phyloP scores from a whole-genome alignment of 2,113 vertebrate genomes.

The Hyla sarda region DNA sequence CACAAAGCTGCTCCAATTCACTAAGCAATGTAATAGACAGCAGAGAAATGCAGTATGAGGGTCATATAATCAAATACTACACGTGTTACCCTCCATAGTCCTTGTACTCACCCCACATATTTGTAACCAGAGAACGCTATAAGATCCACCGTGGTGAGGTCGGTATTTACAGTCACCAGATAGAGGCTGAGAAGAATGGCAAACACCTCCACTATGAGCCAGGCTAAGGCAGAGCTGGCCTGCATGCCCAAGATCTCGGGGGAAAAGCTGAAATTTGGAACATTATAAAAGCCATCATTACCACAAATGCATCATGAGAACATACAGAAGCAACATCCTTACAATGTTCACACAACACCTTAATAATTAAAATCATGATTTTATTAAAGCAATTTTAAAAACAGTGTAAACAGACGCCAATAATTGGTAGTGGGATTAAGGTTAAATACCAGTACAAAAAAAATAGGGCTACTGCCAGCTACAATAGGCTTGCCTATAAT shows the following conservation, averaged over 20 bases:
- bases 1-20: too few relatives aligned
- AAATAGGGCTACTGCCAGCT: too few relatives aligned
- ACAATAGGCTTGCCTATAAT: too few relatives aligned
- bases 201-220: constrained; percentile 88
- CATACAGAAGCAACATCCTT: neutral
- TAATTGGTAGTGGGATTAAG: too few relatives aligned
- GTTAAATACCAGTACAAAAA: too few relatives aligned
- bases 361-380: too few relatives aligned
- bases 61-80: neutral
- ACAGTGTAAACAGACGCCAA: too few relatives aligned
- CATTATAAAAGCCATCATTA: neutral
- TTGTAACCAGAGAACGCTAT: constrained; percentile 91
- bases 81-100: neutral
- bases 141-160: constrained; percentile 89
- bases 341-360: too few relatives aligned
- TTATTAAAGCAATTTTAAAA: too few relatives aligned
- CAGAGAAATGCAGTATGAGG: too few relatives aligned
- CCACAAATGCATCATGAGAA: neutral
- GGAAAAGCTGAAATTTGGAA: constrained; percentile 77
- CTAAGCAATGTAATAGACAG: too few relatives aligned
- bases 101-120: constrained; percentile 85
- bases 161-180: constrained; percentile 84
- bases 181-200: constrained; percentile 86
- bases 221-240: constrained; percentile 88
- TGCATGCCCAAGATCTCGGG: constrained; percentile 90